Conservation (phyloP, 2,113 vertebrate species). For the Xyrauchen texanus region DNA sequence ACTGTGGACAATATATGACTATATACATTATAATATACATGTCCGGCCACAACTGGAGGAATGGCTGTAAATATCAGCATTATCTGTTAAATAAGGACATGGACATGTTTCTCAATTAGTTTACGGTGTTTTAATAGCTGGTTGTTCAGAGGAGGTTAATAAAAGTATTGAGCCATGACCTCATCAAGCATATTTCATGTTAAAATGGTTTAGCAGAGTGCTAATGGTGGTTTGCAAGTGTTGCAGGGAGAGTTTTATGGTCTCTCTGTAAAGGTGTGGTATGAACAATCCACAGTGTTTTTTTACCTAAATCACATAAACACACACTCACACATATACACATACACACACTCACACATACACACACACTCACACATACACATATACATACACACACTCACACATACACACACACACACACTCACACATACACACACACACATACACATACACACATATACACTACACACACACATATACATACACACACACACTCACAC, state of each 20-base stretch:
- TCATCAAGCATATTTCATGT: too few relatives aligned
- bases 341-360: too few relatives aligned
- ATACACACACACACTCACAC: too few relatives aligned
- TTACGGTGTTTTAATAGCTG: neutral
- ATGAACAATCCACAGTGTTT: neutral
- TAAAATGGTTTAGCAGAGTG: too few relatives aligned
- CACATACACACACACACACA: neutral
- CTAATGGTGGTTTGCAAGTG: too few relatives aligned
- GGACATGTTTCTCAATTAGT: neutral
- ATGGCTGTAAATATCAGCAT: neutral
- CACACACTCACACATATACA: neutral
- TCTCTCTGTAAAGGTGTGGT: slow-evolving; percentile 19
- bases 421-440: neutral
- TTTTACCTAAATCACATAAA: slow-evolving; percentile 1
- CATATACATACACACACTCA: too few relatives aligned
- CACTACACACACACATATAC: too few relatives aligned
- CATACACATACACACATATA: neutral
- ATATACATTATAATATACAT: neutral
- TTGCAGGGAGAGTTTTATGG: neutral
- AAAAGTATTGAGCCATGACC: too few relatives aligned
- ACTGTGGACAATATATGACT: neutral
- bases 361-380: neutral
- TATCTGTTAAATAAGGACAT: neutral
- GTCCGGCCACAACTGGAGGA: neutral
- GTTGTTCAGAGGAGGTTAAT: too few relatives aligned